Percentiles rank a stretch among this genome's conserved stretches.
These are phyloP conservation scores for Sebastes hopkinsi DNA, from an alignment of 2,797 vertebrate genomes.

Conservation along the genomic window DNA sequence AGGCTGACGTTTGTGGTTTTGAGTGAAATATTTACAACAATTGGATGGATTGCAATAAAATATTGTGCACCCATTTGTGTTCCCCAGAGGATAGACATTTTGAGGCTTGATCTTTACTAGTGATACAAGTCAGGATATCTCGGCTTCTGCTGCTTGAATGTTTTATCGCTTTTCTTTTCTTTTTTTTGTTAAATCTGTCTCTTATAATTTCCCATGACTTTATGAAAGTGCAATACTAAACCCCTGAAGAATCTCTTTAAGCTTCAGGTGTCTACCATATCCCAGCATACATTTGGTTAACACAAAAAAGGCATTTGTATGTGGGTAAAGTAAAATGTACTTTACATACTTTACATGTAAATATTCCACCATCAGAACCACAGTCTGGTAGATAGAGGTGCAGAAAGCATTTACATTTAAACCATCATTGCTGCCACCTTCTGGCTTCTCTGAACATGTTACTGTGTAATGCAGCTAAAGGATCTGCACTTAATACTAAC, in stretches of 20 bases:
- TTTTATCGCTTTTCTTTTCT: too few relatives aligned
- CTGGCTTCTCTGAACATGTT: not conserved
- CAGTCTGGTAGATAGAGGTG: not conserved
- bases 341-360: not conserved
- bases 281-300: not conserved
- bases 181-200: not conserved
- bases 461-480: not conserved
- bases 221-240: not conserved
- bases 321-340: not conserved
- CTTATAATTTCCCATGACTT: not conserved
- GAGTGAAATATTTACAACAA: fast-evolving
- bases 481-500: not conserved
- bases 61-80: too few relatives aligned
- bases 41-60: too few relatives aligned
- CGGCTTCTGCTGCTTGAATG: not conserved
- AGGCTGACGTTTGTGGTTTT: too few relatives aligned
- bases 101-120: not conserved
- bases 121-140: not conserved
- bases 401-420: not conserved
- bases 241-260: not conserved
- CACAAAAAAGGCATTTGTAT: not conserved
- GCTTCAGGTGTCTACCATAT: not conserved
- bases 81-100: too few relatives aligned
- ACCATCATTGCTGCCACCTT: not conserved
- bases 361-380: not conserved